Evolutionary conservation across 2,113 vertebrate species (phyloP).

Genomic region (Elgaria multicarinata): DNA sequence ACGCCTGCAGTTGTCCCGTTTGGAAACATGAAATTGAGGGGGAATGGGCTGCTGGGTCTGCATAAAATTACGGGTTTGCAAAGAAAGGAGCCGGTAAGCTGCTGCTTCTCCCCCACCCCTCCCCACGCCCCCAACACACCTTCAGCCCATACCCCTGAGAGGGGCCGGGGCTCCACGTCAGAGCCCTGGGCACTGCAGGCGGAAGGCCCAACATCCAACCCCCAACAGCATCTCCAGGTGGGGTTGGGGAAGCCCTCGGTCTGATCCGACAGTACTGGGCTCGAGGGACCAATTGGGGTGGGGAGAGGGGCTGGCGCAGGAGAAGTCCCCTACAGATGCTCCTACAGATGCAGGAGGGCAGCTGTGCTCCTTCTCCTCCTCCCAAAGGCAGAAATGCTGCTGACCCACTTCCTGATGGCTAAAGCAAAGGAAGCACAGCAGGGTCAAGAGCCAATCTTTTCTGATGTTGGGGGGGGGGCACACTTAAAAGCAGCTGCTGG

Average conservation of each 20-base stretch:
- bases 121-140: background rate
- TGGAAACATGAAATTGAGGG: conserved; percentile 85
- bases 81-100: background rate
- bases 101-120: background rate
- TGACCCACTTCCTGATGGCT: background rate
- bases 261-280: no score
- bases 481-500: background rate
- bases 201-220: no score
- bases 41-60: conserved; percentile 1
- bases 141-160: conserved; percentile 32
- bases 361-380: background rate
- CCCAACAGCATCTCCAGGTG: no score
- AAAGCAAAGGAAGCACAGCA: background rate
- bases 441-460: no score
- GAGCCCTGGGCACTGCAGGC: no score
- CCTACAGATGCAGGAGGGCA: background rate
- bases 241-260: no score
- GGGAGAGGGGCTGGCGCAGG: no score
- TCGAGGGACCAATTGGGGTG: no score
- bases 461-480: no score
- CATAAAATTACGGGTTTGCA: background rate
- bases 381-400: background rate
- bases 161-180: no score
- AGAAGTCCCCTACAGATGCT: no score
- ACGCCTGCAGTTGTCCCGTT: conserved; percentile 81